Percentiles rank a stretch among this genome's conserved stretches.
phyloP scores from a whole-genome alignment of 2,113 vertebrate species.

The Epinephelus moara region DNA sequence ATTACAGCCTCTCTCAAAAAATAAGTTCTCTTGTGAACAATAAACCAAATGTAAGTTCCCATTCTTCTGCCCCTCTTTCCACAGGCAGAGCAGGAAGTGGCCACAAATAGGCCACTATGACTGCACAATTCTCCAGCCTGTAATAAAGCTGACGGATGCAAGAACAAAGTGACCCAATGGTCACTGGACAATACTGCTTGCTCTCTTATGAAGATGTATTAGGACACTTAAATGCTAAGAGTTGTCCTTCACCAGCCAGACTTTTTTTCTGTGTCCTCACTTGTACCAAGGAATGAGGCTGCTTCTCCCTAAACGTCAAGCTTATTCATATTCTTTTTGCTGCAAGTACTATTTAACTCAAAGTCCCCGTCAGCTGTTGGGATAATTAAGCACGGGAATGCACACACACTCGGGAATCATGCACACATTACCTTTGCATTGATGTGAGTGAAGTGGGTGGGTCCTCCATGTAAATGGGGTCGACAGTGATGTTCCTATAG shows the following conservation, averaged over 20 bases:
- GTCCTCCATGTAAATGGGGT: background rate
- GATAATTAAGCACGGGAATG: constrained; percentile 44
- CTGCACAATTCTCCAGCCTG: constrained; percentile 25
- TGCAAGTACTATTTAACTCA: background rate
- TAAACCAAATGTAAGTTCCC: background rate
- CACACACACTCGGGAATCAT: background rate
- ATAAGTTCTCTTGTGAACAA: background rate
- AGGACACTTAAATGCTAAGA: constrained; percentile 34
- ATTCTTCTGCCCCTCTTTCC: background rate
- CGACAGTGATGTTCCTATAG: constrained; percentile 3
- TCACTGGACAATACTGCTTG: constrained; percentile 32
- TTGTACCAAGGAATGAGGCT: background rate
- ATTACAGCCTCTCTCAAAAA: background rate
- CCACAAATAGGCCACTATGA: background rate
- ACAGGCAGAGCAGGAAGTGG: background rate
- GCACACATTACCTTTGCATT: background rate
- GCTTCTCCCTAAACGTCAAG: background rate
- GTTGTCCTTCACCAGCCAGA: constrained; percentile 37
- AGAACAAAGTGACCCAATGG: constrained; percentile 33
- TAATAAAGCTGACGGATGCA: constrained; percentile 56
- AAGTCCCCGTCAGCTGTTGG: constrained; percentile 32
- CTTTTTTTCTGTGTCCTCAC: background rate
- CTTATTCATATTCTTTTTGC: constrained; percentile 22
- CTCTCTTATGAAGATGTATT: constrained; percentile 48
- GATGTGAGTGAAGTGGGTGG: constrained; percentile 1